Percentiles rank a stretch among this genome's conserved stretches.
Evolutionary conservation across 2,113 vertebrate species (phyloP).

Genomic region (Lophochroa leadbeateri): DNA sequence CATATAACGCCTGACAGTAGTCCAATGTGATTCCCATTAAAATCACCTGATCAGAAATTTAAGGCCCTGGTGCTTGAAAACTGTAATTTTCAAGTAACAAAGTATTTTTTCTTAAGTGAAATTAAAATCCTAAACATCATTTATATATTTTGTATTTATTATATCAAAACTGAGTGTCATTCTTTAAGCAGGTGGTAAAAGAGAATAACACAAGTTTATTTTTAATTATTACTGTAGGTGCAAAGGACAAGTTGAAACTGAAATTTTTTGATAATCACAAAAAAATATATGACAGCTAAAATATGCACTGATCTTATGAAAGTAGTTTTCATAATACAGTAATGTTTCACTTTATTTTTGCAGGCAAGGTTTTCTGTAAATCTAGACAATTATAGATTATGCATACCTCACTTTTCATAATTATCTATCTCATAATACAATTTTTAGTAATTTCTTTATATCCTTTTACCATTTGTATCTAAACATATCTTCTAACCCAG

Average conservation of each 20-base stretch:
- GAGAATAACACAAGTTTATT: neutral
- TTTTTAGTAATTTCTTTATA: neutral
- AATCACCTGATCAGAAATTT: neutral
- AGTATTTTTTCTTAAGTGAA: neutral
- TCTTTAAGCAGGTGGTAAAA: neutral
- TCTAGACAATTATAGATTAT: neutral
- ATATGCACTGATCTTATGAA: neutral
- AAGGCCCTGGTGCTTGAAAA: neutral
- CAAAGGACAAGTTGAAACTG: neutral
- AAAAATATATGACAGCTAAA: neutral
- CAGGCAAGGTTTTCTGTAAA: neutral
- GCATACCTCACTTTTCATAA: neutral
- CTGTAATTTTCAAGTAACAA: neutral
- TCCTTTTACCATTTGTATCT: neutral
- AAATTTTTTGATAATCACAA: neutral
- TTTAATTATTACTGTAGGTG: neutral
- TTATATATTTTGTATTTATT: neutral
- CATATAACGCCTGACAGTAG: neutral
- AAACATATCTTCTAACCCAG: neutral
- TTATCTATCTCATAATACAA: neutral
- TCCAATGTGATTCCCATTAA: neutral
- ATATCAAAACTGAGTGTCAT: neutral
- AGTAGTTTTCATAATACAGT: neutral
- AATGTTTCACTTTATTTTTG: neutral
- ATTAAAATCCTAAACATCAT: neutral